These are phyloP conservation scores for Calyptommatus sinebrachiatus DNA, from an alignment of 2,113 vertebrate species.

Conservation along the genomic window DNA sequence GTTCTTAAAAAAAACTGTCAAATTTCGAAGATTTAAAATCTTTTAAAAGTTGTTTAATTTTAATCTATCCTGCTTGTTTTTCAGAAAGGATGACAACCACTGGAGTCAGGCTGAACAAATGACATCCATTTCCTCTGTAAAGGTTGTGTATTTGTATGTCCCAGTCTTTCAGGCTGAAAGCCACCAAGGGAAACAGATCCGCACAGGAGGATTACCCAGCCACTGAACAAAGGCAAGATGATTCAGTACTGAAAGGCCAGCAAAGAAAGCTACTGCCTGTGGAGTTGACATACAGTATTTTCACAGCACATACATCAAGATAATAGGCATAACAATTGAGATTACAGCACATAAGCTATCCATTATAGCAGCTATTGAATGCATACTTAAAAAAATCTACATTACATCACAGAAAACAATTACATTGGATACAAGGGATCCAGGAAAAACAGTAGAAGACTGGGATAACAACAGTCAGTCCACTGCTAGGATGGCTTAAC, in stretches of 20 bases:
- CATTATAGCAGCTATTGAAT: background rate
- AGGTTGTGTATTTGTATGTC: background rate
- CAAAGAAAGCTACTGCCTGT: background rate
- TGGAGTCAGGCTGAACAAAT: background rate
- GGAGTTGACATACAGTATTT: background rate
- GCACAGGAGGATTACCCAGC: background rate
- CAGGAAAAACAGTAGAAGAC: background rate
- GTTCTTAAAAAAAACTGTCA: too few species aligned
- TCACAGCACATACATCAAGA: background rate
- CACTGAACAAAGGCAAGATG: slow-evolving; percentile 5
- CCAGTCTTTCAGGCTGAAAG: slow-evolving; percentile 7
- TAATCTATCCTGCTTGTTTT: background rate
- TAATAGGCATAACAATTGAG: slow-evolving; percentile 1
- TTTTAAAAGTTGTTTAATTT: background rate
- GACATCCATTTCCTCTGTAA: background rate
- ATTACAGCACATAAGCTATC: background rate
- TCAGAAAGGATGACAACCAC: background rate
- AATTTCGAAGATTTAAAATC: too few species aligned
- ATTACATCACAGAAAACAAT: slow-evolving; percentile 7
- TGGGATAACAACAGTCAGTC: background rate
- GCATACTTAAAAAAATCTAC: background rate
- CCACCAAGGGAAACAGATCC: background rate
- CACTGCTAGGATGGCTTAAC: background rate
- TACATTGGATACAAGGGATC: background rate
- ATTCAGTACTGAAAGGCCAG: background rate